Evolutionary conservation across 2,888 invertebrate species (phyloP).

Genomic region (Microplitis deprimator): DNA sequence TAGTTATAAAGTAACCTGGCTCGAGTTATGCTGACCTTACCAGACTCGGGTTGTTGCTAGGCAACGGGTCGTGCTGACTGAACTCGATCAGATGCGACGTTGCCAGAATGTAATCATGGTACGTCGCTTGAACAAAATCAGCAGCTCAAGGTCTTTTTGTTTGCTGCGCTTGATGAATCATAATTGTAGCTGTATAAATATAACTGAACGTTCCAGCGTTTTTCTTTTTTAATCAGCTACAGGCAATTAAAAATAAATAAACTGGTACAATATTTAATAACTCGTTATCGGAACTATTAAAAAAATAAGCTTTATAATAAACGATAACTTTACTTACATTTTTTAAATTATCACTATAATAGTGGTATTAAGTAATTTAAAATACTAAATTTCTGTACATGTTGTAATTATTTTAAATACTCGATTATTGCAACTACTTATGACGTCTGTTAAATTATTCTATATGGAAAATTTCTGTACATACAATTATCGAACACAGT

Average conservation of each 20-base stretch:
- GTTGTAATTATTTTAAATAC: background rate
- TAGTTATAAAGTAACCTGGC: background rate
- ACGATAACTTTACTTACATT: background rate
- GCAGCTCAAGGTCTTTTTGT: slow-evolving; percentile 28
- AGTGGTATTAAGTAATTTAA: too few species aligned
- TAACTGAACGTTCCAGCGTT: background rate
- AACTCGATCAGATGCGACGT: slow-evolving; percentile 52
- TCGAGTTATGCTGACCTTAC: slow-evolving; percentile 48
- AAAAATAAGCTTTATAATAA: background rate
- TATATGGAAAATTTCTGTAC: background rate
- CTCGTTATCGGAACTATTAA: background rate
- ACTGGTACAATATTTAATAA: background rate
- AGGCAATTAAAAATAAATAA: background rate
- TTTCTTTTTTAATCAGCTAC: slow-evolving; percentile 1
- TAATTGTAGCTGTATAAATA: slow-evolving; percentile 9
- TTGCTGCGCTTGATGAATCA: slow-evolving; percentile 25
- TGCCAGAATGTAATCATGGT: slow-evolving; percentile 43
- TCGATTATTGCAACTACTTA: background rate
- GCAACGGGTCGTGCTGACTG: slow-evolving; percentile 44
- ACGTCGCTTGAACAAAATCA: slow-evolving; percentile 36
- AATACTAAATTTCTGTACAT: too few species aligned
- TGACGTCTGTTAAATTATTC: background rate
- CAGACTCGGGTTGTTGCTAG: slow-evolving; percentile 52
- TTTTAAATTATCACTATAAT: background rate
- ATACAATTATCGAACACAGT: background rate